Base-by-base conservation (phyloP, 2,888 invertebrate genomes). In the Callimorpha dominula region DNA sequence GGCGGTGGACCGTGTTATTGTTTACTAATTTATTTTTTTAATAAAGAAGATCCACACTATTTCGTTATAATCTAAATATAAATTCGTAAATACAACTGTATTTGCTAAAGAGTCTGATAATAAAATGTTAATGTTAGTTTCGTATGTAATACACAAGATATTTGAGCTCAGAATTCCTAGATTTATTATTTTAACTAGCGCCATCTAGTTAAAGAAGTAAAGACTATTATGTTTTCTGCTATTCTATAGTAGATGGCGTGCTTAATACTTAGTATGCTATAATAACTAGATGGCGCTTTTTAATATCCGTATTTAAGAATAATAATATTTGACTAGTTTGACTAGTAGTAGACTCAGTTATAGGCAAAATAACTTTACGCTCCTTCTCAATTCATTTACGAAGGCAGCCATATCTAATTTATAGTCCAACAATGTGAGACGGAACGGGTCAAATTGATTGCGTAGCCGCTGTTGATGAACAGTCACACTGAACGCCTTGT, bases 401-500 rank as follows among this genome's bases (percentile, higher is more conserved):
- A 57, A 46, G 62, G 60, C 42, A 50, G 65, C 50, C 60, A 73
- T 69, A 70, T 70, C 75, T 78, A 79, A 81, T 74, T 76, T 74
- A 82, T 76, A 80, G 77, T 81, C 86, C 83, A 86, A 89, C 88
- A 90, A 89, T 89, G 87, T 87, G 86, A 81, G 79, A 60, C 31
- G 60, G 86, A 89, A 89, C 91, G 88, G 91, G 91, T 92, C 92
- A 93, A 94, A 94, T 92, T 93, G 93, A 94, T 93, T 92, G 94
- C 92, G 93, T 93, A 88, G 89, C 85, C 84, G 88, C 85, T 86
- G 88, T 89, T 88, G 89, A 92, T 91, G 90, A 89, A 85, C 85
- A 82, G 82, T 76, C 73, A 79, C 76, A 77, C 74, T 69, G 73
- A 74, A 86, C 84, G 88, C 86, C 91, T 91, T 88, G 90, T 90